phyloP scores from a whole-genome alignment of 2,113 vertebrate genomes.

The Morone saxatilis region DNA sequence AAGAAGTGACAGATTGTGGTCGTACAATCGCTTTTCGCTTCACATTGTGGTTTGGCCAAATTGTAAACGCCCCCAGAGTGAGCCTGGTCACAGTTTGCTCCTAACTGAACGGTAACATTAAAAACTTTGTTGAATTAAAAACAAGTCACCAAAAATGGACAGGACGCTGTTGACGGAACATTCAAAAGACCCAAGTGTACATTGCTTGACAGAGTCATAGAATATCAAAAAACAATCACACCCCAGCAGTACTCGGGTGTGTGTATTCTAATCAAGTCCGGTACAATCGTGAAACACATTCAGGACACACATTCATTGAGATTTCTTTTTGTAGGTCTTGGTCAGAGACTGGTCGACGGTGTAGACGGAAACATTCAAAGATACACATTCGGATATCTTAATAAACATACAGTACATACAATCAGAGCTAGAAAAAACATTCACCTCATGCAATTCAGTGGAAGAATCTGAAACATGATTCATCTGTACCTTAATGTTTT shows the following conservation, averaged over 20 bases:
- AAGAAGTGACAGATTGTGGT: conserved; percentile 32
- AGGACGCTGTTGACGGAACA: conserved; percentile 25
- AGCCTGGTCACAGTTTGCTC: conserved; percentile 38
- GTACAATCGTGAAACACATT: conserved; percentile 51
- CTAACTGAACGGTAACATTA: not conserved
- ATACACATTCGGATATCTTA: conserved; percentile 55
- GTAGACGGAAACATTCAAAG: conserved; percentile 2
- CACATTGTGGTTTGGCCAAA: conserved; percentile 38
- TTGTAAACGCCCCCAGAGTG: conserved; percentile 11
- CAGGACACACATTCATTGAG: conserved; percentile 48
- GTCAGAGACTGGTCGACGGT: conserved; percentile 26
- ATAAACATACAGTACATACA: conserved; percentile 63
- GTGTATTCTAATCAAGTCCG: conserved; percentile 12
- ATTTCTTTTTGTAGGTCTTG: conserved; percentile 43
- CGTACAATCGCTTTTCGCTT: conserved; percentile 26
- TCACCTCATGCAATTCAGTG: conserved; percentile 73
- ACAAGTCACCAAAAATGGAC: conserved; percentile 8
- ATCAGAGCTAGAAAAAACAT: conserved; percentile 64
- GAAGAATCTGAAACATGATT: conserved; percentile 60
- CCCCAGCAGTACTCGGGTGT: not conserved
- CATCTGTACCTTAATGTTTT: conserved; percentile 14
- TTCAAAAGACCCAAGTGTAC: conserved; percentile 37
- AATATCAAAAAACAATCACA: conserved; percentile 32
- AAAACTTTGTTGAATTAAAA: conserved; percentile 5
- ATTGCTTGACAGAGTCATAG: conserved; percentile 7